Evolutionary conservation across 2,113 vertebrate species (phyloP), one percentile per base, ranked within the genome.

Genomic region (Ctenomys sociabilis): DNA sequence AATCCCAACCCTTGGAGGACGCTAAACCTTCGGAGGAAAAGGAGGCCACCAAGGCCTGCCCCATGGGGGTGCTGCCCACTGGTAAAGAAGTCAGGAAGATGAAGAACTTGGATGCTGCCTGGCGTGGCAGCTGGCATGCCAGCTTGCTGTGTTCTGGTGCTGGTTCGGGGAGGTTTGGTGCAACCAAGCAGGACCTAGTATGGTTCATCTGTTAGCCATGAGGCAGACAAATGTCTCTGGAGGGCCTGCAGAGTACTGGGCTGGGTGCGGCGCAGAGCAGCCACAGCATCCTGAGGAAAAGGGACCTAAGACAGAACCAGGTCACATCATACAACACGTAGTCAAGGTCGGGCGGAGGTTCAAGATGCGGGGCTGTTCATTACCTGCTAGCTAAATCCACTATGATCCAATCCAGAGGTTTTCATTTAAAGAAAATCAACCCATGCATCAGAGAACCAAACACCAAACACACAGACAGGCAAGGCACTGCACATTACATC

Each of bases 401-500:
- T 19, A 49, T 0, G 13, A 68, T 43, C 13, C 0, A 40, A 43
- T 30, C 28, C 80, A 78, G 0, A 14, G 59, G 59, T 30, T 72
- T 81, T 73, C 37, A 72, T 63, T 45, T 61, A 52, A 91, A 45
- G 30, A 45, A 45, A 43, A 28, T 43, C 91, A 43, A 28, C n/a
- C 24, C 22, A 63, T 66, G 26, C 43, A 78, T 22, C 6, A 12
- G 37, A 0, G 45, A 90, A 77, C 4, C 28, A 54, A 26, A 64
- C 61, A 16, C 35, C 43, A 43, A 70, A 70, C 37, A n/a, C 22
- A 21, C n/a, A 64, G 16, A 82, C 26, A 37, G 30, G 45, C 40
- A 24, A 37, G 21, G 17, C 1, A 1, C 10, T 16, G 45, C 7
- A 24, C 4, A 0, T 1, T 3, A 11, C 2, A 40, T 3, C 11